These are phyloP conservation scores for Orthosia incerta DNA, from an alignment of 2,888 invertebrate genomes.

Conservation along the genomic window DNA sequence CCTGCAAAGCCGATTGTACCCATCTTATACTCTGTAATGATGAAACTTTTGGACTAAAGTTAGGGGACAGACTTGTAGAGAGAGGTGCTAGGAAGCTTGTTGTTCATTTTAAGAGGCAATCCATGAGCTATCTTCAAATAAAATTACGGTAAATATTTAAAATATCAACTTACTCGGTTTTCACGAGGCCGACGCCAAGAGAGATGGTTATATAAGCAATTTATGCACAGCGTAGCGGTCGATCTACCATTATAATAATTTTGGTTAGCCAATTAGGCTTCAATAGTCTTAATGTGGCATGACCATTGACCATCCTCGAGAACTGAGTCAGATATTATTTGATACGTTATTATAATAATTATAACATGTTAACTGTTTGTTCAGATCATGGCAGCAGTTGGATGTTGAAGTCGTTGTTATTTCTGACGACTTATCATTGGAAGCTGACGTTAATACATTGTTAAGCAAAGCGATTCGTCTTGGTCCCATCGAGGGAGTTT, in stretches of 20 bases:
- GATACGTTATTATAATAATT: not conserved
- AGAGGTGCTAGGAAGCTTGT: constrained; percentile 73
- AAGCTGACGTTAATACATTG: constrained; percentile 18
- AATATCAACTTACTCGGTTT: not conserved
- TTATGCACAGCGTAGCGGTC: not conserved
- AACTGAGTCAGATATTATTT: not conserved
- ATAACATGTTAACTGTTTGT: not conserved
- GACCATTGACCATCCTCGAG: not conserved
- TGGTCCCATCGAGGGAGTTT: constrained; percentile 48
- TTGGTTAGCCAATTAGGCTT: not conserved
- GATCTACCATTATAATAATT: not conserved
- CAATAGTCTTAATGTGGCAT: not conserved
- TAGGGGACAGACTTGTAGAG: constrained; percentile 69
- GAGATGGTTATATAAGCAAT: not conserved
- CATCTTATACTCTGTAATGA: constrained; percentile 53
- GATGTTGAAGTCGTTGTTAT: constrained; percentile 37
- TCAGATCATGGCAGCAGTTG: constrained; percentile 47
- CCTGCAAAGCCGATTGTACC: constrained; percentile 20
- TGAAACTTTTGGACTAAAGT: constrained; percentile 64
- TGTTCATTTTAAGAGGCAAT: constrained; percentile 54
- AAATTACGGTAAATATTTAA: constrained; percentile 49
- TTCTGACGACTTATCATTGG: constrained; percentile 29
- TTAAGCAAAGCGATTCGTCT: constrained; percentile 20
- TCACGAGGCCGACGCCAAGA: not conserved
- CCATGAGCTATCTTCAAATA: constrained; percentile 37